These are phyloP conservation scores for Bugula neritina DNA, from an alignment of 2,888 invertebrate genomes.

Conservation along the genomic window DNA sequence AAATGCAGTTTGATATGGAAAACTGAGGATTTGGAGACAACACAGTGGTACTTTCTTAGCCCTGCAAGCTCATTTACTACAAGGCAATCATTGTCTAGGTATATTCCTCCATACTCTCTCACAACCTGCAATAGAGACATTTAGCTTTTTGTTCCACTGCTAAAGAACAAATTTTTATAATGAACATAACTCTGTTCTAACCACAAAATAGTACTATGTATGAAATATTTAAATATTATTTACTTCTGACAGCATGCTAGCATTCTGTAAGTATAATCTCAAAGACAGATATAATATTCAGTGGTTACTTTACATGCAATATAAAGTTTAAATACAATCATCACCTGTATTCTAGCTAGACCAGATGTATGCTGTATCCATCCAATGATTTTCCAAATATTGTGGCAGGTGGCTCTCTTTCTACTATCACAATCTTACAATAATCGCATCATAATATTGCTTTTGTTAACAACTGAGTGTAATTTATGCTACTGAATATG, in stretches of 20 bases:
- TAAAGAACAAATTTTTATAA: neutral
- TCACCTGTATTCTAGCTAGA: constrained; percentile 47
- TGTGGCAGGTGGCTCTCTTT: constrained; percentile 40
- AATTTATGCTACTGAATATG: no score
- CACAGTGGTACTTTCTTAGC: constrained; percentile 40
- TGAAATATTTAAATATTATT: no score
- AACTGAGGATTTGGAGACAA: constrained; percentile 8
- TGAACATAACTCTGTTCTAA: no score
- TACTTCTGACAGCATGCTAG: no score
- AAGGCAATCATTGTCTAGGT: constrained; percentile 36
- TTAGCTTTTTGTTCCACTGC: neutral
- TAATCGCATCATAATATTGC: neutral
- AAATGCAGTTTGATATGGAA: no score
- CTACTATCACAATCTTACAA: constrained; percentile 8
- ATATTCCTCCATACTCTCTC: constrained; percentile 50
- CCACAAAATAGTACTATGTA: no score
- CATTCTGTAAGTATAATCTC: no score
- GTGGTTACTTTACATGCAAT: neutral
- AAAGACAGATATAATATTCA: no score
- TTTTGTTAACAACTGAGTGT: neutral
- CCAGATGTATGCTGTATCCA: constrained; percentile 52
- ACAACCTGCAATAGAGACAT: constrained; percentile 31
- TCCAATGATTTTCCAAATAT: constrained; percentile 51
- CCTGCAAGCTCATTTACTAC: constrained; percentile 46
- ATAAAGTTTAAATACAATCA: no score